These are phyloP conservation scores for Eubucco bourcierii DNA, from an alignment of 2,113 vertebrate genomes.

Conservation along the genomic window DNA sequence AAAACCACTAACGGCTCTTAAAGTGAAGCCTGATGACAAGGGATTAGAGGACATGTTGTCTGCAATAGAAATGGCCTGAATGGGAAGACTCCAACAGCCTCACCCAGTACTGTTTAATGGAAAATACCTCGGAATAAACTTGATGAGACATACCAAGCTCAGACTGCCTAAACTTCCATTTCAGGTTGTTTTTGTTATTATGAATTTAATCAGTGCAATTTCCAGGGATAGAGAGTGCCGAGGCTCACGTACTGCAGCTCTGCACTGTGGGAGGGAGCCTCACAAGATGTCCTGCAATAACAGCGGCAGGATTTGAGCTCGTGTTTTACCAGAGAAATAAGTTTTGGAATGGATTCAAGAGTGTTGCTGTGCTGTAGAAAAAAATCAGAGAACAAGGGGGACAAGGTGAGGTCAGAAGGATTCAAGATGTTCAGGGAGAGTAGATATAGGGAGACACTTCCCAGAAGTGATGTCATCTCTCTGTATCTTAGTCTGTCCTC, in stretches of 20 bases:
- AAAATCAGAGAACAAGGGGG: neutral
- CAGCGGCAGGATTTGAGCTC: neutral
- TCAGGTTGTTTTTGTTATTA: neutral
- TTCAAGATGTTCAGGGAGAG: neutral
- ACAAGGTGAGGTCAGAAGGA: neutral
- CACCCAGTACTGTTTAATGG: neutral
- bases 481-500: neutral
- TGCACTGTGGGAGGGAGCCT: neutral
- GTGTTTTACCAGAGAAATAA: neutral
- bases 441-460: neutral
- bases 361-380: neutral
- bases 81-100: neutral
- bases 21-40: slow-evolving; percentile 36
- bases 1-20: slow-evolving; percentile 63
- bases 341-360: neutral
- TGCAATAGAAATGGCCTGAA: neutral
- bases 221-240: fast-evolving
- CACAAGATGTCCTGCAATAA: neutral
- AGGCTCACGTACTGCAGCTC: neutral
- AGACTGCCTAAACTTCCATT: neutral
- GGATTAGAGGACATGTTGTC: neutral
- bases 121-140: neutral
- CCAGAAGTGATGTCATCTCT: neutral
- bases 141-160: neutral
- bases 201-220: neutral